A percentile compares a stretch with the other conserved stretches of the same genome.
Evolutionary conservation across 2,797 vertebrate genomes (phyloP).

Genomic region (Lagorchestes hirsutus): DNA sequence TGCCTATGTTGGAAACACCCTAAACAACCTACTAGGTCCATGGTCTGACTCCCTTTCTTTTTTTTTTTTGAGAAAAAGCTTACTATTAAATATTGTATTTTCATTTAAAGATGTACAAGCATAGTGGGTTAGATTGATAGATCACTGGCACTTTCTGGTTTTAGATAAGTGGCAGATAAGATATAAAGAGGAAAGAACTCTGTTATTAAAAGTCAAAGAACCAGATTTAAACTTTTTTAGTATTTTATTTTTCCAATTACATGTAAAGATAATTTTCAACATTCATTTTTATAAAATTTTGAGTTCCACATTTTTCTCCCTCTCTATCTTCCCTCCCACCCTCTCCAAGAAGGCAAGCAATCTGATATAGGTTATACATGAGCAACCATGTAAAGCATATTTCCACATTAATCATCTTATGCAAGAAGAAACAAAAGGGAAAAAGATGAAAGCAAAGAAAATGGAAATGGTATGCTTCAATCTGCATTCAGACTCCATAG

Average conservation of each 20-base stretch:
- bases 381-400: not conserved
- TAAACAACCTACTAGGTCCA: no score
- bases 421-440: not conserved
- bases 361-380: not conserved
- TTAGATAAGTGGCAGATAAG: not conserved
- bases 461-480: not conserved
- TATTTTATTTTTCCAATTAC: not conserved
- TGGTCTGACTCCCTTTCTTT: no score
- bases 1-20: not conserved
- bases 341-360: not conserved
- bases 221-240: not conserved
- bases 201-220: not conserved
- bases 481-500: not conserved
- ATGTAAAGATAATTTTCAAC: not conserved
- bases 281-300: not conserved
- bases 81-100: no score
- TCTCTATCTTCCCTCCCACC: not conserved
- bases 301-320: not conserved
- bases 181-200: not conserved
- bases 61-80: not conserved
- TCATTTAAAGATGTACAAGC: no score
- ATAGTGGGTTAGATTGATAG: no score
- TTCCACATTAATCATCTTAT: not conserved
- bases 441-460: not conserved
- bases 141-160: no score